Conservation (phyloP, 2,113 vertebrate species). For the Halichoerus grypus region DNA sequence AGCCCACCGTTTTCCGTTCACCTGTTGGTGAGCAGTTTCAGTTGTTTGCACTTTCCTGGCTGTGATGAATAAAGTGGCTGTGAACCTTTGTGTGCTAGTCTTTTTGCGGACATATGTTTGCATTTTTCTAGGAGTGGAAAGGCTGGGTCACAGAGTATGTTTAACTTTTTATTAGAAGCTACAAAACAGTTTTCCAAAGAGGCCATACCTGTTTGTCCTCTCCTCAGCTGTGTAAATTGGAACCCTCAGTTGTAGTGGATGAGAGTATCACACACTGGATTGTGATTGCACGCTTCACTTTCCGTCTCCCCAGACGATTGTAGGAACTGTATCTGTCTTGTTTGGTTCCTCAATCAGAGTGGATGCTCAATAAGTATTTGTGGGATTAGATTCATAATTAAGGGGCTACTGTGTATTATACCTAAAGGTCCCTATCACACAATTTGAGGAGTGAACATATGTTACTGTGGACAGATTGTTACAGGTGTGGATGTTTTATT, state of each 20-base stretch:
- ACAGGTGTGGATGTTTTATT: background rate
- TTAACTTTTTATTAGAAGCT: slow-evolving; percentile 43
- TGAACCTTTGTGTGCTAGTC: background rate
- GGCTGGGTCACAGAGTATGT: background rate
- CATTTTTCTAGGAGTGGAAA: slow-evolving; percentile 33
- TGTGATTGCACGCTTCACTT: background rate
- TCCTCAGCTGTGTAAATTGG: background rate
- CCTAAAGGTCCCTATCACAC: background rate
- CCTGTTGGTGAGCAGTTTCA: background rate
- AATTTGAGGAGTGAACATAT: slow-evolving; percentile 14
- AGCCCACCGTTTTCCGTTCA: background rate
- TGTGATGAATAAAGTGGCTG: background rate
- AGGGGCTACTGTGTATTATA: background rate
- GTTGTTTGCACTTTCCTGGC: background rate
- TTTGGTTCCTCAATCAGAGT: background rate
- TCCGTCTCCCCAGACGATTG: slow-evolving; percentile 1
- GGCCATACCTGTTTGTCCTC: background rate
- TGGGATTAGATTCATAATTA: slow-evolving; percentile 56
- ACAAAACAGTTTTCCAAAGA: background rate
- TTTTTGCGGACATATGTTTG: background rate
- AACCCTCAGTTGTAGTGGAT: background rate
- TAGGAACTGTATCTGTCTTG: background rate
- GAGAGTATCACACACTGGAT: background rate
- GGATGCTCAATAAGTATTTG: slow-evolving; percentile 2
- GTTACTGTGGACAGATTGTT: slow-evolving; percentile 19